These are phyloP conservation scores for Halocaridina rubra DNA, from an alignment of 2,888 invertebrate genomes.

Conservation along the genomic window DNA sequence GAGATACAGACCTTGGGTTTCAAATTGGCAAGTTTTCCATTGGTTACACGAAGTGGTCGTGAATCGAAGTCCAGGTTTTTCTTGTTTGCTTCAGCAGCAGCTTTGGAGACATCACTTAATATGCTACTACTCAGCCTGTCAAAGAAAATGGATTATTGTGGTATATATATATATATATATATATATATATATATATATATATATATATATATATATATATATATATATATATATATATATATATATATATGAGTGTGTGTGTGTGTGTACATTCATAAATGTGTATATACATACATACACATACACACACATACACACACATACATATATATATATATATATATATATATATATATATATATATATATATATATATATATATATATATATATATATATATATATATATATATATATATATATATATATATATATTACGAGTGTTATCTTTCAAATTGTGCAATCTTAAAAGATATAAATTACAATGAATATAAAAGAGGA, in stretches of 20 bases:
- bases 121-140: not conserved
- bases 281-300: not conserved
- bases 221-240: not conserved
- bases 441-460: too few species aligned
- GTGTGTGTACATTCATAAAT: not conserved
- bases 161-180: not conserved
- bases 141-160: not conserved
- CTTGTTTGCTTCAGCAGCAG: slow-evolving; percentile 18
- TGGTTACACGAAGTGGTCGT: not conserved
- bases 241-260: not conserved
- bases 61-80: slow-evolving; percentile 7
- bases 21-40: slow-evolving; percentile 34
- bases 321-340: not conserved
- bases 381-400: not conserved
- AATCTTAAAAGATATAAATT: too few species aligned
- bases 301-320: not conserved
- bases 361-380: not conserved
- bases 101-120: slow-evolving; percentile 10
- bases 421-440: not conserved
- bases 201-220: not conserved
- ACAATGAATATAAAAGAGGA: too few species aligned
- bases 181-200: not conserved
- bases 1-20: slow-evolving; percentile 41
- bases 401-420: not conserved
- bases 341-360: not conserved